Conservation (phyloP, 2,797 vertebrate species). For the Mormyrops attenuatus region DNA sequence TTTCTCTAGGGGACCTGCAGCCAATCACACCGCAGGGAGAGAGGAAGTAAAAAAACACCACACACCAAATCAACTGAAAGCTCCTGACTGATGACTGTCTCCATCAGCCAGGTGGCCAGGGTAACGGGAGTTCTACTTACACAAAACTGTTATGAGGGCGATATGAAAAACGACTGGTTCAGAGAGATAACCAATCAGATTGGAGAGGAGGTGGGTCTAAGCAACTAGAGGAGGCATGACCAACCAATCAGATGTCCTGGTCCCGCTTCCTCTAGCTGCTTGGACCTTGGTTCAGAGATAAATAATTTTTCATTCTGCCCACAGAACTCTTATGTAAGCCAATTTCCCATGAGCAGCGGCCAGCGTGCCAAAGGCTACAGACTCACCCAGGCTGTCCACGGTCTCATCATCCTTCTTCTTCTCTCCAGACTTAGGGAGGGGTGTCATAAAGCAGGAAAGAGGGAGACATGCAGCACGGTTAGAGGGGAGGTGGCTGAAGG, state of each 20-base stretch:
- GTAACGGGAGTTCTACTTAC: background rate
- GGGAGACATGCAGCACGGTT: background rate
- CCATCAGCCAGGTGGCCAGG: background rate
- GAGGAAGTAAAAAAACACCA: background rate
- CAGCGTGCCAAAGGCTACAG: background rate
- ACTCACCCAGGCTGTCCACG: slow-evolving; percentile 92
- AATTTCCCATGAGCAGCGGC: background rate
- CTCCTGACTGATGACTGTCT: background rate
- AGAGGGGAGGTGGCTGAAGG: background rate
- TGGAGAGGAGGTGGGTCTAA: background rate
- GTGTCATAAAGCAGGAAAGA: background rate
- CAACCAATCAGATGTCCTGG: background rate
- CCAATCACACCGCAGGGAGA: slow-evolving; percentile 14
- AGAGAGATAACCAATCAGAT: background rate
- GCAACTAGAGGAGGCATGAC: background rate
- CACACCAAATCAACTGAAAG: background rate
- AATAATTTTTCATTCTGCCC: background rate
- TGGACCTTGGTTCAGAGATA: background rate
- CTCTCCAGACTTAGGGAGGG: slow-evolving; percentile 79
- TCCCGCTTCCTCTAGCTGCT: background rate
- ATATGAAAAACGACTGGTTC: background rate
- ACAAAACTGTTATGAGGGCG: background rate
- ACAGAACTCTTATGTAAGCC: background rate
- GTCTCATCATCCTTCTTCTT: slow-evolving; percentile 99
- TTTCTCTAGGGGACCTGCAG: slow-evolving; percentile 88